Percentiles rank a stretch among this genome's conserved stretches.
Conservation (phyloP, 2,113 vertebrate species). For the Mesoclemmys tuberculata region DNA sequence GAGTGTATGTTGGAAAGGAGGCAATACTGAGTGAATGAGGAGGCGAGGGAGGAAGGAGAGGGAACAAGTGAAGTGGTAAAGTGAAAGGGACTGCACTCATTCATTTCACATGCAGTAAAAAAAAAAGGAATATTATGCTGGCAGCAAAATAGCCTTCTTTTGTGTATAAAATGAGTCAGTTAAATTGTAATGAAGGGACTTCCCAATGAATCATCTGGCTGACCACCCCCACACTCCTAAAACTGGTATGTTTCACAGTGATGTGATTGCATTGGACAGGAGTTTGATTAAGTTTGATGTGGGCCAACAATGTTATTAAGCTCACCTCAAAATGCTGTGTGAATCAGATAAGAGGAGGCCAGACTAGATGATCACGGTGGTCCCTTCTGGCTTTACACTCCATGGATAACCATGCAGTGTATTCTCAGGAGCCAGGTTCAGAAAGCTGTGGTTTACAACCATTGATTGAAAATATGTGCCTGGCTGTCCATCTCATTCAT, state of each 20-base stretch:
- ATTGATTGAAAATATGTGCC: neutral
- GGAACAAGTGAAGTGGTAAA: neutral
- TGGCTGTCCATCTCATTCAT: neutral
- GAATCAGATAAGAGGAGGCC: neutral
- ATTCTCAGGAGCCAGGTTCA: neutral
- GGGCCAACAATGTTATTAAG: neutral
- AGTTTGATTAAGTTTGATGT: neutral
- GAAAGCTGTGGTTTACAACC: neutral
- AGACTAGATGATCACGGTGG: neutral
- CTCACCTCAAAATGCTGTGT: neutral
- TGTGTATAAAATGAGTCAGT: neutral
- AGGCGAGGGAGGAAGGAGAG: neutral
- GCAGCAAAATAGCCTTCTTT: fast-evolving
- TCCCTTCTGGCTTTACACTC: neutral
- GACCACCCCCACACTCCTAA: neutral
- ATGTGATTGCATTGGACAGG: neutral
- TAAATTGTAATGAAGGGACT: neutral
- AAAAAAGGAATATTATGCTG: fast-evolving
- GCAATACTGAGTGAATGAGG: neutral
- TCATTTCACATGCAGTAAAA: neutral
- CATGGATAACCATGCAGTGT: neutral
- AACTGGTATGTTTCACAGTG: neutral
- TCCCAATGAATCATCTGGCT: neutral
- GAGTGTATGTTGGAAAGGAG: neutral
- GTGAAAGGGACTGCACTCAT: neutral